Evolutionary conservation across 1,140 invertebrate genomes (phyloP).

Genomic region (Pseudomyrmex sp.): DNA sequence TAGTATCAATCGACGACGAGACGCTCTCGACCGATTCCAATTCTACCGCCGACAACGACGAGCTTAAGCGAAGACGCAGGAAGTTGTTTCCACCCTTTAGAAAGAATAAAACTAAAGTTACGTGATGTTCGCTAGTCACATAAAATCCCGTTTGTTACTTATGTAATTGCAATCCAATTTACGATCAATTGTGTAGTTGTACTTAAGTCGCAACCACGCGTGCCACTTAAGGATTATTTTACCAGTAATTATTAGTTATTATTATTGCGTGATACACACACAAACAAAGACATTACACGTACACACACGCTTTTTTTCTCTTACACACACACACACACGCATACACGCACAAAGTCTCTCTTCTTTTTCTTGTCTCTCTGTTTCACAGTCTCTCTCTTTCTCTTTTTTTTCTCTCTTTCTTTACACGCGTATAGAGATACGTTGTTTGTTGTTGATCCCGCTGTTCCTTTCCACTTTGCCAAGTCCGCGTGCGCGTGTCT

Average conservation of each 20-base stretch:
- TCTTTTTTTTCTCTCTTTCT: neutral
- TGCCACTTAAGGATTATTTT: conserved; percentile 64
- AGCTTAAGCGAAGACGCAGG: conserved; percentile 81
- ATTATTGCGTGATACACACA: conserved; percentile 13
- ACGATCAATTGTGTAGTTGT: conserved; percentile 42
- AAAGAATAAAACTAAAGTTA: conserved; percentile 82
- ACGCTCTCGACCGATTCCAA: conserved; percentile 86
- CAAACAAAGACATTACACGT: neutral
- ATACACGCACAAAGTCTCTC: conserved; percentile 12
- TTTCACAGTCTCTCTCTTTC: neutral
- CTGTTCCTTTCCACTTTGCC: conserved; percentile 62
- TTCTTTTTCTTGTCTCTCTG: conserved; percentile 1
- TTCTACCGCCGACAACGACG: conserved; percentile 85
- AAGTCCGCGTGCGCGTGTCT: conserved; percentile 41
- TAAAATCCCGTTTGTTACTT: conserved; percentile 66
- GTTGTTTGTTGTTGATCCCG: conserved; percentile 51
- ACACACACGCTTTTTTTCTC: neutral
- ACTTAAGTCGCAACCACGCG: conserved; percentile 32
- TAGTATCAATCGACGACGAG: conserved; percentile 83
- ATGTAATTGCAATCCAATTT: conserved; percentile 56
- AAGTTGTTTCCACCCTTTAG: conserved; percentile 84
- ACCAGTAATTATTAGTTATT: conserved; percentile 58
- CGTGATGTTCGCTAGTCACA: conserved; percentile 79
- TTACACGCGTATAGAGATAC: conserved; percentile 43
- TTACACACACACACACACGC: neutral